These are phyloP conservation scores for Lineus longissimus DNA, from an alignment of 1,140 invertebrate species.

Conservation along the genomic window DNA sequence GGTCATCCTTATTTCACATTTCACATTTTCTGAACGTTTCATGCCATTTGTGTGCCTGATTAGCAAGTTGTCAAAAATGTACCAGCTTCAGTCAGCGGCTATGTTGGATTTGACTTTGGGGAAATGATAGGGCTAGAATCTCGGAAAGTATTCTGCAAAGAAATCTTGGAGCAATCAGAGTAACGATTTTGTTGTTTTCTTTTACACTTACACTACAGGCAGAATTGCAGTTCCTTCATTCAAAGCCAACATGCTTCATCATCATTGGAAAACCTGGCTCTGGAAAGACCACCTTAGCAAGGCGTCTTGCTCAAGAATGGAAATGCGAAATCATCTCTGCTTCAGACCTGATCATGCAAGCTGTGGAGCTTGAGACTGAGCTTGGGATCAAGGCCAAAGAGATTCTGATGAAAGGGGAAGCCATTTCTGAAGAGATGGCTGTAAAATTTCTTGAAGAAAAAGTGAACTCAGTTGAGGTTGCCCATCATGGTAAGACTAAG, in stretches of 20 bases:
- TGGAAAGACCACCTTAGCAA: slow-evolving; percentile 49
- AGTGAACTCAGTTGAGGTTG: slow-evolving; percentile 52
- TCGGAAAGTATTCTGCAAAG: too few relatives aligned
- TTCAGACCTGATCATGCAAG: slow-evolving; percentile 43
- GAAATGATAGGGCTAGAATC: too few relatives aligned
- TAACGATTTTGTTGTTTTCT: too few relatives aligned
- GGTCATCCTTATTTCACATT: too few relatives aligned
- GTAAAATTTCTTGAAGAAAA: slow-evolving; percentile 51
- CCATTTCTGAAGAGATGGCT: slow-evolving; percentile 48
- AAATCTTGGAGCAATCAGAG: too few relatives aligned
- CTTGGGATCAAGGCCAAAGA: slow-evolving; percentile 44
- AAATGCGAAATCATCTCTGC: slow-evolving; percentile 31
- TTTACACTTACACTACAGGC: slow-evolving; percentile 39
- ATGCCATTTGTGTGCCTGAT: too few relatives aligned
- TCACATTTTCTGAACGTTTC: too few relatives aligned
- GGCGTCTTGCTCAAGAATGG: slow-evolving; percentile 49
- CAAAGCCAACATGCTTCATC: slow-evolving; percentile 55
- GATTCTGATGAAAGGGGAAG: slow-evolving; percentile 46
- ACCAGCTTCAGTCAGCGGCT: too few relatives aligned
- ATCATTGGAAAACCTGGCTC: slow-evolving; percentile 52
- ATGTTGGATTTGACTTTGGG: too few relatives aligned
- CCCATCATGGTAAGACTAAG: slow-evolving; percentile 47
- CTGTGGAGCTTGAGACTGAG: slow-evolving; percentile 46
- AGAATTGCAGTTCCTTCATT: slow-evolving; percentile 47
- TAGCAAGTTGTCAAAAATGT: too few relatives aligned